Evolutionary conservation across 2,113 vertebrate species (phyloP), one percentile per base, ranked within the genome.

Genomic region (Petroica traversi): DNA sequence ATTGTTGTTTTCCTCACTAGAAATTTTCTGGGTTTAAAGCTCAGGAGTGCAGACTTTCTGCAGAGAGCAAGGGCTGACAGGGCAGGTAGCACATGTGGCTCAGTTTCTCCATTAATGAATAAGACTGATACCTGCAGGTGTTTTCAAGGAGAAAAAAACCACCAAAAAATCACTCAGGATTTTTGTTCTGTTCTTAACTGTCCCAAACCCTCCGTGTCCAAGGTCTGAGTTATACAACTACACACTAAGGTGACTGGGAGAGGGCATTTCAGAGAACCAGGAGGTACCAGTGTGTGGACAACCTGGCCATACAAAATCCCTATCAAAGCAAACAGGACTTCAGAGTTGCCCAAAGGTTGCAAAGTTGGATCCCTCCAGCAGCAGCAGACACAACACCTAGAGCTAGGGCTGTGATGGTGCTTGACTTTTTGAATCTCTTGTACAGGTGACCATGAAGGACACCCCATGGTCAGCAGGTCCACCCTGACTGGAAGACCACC

Each of bases 221-320:
- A 80, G n/a, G 67, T 71, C 26, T 1, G 1, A 43, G 40, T 48
- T 55, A 73, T 71, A 69, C 14, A 89, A 40, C 34, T 26, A 29
- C 13, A n/a, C 2, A 22, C 22, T 45, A 36, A 14, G 12, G 12
- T n/a, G 26, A 67, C 6, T 1, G 6, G 28, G 51, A 86, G 29
- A 58, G 26, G 38, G 11, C 59, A 74, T 75, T 83, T 81, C 46
- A 54, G 34, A 75, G 43, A 85, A 78, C 16, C 51, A 71, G 33
- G 28, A 84, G n/a, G 29, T 31, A 52, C 0, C 0, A 2, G 25
- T 11, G 12, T 9, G 4, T 25, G 19, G 31, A 62, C 12, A 19
- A 61, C 15, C 18, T 54, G 49, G 29, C 24, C 3, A 3, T 9
- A 46, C 18, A 48, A 17, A 67, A 36, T 46, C 26, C 12, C 46